Evolutionary conservation across 2,113 vertebrate species (phyloP).

Genomic region (Laterallus jamaicensis): DNA sequence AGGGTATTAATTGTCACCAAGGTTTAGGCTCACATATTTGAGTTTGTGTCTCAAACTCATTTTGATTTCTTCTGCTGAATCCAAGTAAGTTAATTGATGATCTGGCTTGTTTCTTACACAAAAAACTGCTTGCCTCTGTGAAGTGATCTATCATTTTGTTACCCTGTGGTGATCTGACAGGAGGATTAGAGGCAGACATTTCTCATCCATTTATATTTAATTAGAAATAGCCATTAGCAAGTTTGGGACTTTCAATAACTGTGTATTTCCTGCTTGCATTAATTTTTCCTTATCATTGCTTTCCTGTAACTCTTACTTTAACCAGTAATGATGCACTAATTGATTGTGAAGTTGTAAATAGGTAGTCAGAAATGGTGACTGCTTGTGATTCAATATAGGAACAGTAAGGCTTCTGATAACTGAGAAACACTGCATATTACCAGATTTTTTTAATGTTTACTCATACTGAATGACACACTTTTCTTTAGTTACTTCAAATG

Average conservation of each 20-base stretch:
- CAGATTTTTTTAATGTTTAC: not conserved
- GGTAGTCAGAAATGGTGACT: not conserved
- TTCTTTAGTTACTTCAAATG: not conserved
- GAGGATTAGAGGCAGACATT: slow-evolving; percentile 5
- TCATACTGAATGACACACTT: not conserved
- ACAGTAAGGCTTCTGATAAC: not conserved
- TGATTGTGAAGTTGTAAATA: slow-evolving; percentile 1
- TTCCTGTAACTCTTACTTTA: slow-evolving; percentile 51
- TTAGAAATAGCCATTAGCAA: slow-evolving; percentile 37
- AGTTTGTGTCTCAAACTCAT: not conserved
- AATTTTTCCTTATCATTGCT: not conserved
- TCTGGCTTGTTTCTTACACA: not conserved
- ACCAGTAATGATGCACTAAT: not conserved
- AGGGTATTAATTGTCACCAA: not conserved
- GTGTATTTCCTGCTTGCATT: not conserved
- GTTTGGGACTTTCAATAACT: not conserved
- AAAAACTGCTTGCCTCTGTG: not conserved
- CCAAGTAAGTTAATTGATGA: not conserved
- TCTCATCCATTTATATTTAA: slow-evolving; percentile 56
- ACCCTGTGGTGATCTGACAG: not conserved
- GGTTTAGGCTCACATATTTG: not conserved
- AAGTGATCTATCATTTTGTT: not conserved
- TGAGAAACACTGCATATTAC: not conserved
- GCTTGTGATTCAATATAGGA: not conserved
- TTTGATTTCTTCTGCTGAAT: not conserved